phyloP scores from a whole-genome alignment of 2,797 vertebrate species.

The Anguilla megastoma region DNA sequence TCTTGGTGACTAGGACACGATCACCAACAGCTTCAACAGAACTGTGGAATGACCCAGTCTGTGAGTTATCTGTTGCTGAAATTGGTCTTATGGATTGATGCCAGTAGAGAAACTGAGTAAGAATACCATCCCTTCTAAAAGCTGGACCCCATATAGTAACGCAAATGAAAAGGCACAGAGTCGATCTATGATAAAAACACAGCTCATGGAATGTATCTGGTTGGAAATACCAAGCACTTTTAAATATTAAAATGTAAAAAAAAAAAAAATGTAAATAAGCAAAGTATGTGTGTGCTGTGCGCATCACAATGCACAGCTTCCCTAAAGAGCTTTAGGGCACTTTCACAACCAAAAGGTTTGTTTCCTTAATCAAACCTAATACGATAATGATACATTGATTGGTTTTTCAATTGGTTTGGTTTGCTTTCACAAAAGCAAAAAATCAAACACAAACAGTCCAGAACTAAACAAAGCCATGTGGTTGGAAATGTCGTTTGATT shows the following conservation, averaged over 20 bases:
- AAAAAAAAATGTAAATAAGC: background rate
- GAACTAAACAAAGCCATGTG: too few species aligned
- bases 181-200: background rate
- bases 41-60: background rate
- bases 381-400: too few species aligned
- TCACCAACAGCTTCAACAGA: background rate
- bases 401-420: too few species aligned
- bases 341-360: background rate
- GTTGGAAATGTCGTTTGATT: too few species aligned
- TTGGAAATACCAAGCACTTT: background rate
- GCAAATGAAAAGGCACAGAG: background rate
- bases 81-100: background rate
- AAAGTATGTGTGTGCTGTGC: background rate
- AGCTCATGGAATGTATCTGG: background rate
- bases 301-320: background rate
- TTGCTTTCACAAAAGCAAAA: too few species aligned
- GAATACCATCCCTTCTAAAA: background rate
- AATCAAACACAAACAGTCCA: too few species aligned
- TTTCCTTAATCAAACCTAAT: too few species aligned
- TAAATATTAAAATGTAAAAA: background rate
- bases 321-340: background rate
- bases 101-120: background rate
- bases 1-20: background rate
- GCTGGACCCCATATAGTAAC: background rate
- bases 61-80: background rate